Percentiles rank a stretch among this genome's conserved stretches.
Evolutionary conservation across 2,113 vertebrate species (phyloP).

Genomic region (Nestor notabilis): DNA sequence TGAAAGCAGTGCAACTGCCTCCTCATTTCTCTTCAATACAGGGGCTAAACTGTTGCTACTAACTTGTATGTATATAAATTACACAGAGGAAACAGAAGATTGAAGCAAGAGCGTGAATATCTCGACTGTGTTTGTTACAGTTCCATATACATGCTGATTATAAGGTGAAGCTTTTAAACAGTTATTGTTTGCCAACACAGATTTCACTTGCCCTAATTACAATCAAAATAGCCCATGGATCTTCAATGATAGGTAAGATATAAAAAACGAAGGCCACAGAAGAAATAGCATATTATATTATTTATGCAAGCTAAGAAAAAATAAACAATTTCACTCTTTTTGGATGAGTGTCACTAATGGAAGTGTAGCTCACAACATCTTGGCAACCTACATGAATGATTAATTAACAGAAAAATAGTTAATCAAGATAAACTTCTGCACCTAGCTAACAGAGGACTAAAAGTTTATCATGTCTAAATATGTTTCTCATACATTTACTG

Average conservation of each 20-base stretch:
- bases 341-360: conserved; percentile 18
- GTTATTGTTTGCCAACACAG: not conserved
- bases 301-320: conserved; percentile 3
- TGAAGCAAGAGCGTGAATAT: not conserved
- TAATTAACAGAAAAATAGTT: conserved; percentile 79
- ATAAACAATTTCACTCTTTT: not conserved
- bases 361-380: not conserved
- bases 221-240: not conserved
- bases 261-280: not conserved
- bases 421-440: conserved; percentile 81
- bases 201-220: not conserved
- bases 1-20: not conserved
- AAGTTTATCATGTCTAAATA: conserved; percentile 90
- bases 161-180: not conserved
- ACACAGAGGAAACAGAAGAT: not conserved
- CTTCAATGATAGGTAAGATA: not conserved
- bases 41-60: not conserved
- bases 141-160: not conserved
- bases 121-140: not conserved
- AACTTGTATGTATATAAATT: not conserved
- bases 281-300: not conserved
- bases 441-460: conserved; percentile 67
- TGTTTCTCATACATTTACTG: conserved; percentile 96
- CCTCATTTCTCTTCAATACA: not conserved
- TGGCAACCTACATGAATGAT: conserved; percentile 29